Percentiles rank a stretch among this genome's conserved stretches.
Evolutionary conservation across 2,113 vertebrate species (phyloP).

Genomic region (Poecile atricapillus): DNA sequence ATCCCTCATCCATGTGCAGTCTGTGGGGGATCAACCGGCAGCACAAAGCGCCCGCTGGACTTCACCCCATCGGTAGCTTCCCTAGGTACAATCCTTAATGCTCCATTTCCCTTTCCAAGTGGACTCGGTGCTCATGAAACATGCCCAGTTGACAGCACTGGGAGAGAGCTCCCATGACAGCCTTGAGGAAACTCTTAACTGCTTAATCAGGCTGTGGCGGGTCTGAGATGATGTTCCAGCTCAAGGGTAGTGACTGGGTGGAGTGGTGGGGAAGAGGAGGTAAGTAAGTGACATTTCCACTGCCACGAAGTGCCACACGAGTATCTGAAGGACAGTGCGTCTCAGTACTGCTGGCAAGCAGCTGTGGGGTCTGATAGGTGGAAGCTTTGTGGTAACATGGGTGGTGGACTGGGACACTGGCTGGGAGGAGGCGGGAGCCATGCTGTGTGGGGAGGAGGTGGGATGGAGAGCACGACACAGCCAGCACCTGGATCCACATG

Average conservation of each 20-base stretch:
- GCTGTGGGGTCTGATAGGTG: neutral
- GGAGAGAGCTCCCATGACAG: neutral
- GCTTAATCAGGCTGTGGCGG: neutral
- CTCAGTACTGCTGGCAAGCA: neutral
- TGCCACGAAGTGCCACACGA: neutral
- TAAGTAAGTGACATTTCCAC: neutral
- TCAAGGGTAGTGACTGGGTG: neutral
- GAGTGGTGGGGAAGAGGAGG: neutral
- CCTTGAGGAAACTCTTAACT: neutral
- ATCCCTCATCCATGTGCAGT: neutral
- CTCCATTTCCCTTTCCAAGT: slow-evolving; percentile 2
- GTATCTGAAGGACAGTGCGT: neutral
- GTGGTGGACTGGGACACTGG: neutral
- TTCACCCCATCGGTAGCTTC: neutral
- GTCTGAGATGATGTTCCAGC: neutral
- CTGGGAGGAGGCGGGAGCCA: neutral
- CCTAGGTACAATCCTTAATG: neutral
- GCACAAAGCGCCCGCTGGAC: rapidly evolving
- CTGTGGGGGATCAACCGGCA: neutral
- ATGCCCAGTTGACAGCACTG: neutral
- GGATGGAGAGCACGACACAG: neutral
- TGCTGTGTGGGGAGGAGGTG: neutral
- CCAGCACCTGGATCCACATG: neutral
- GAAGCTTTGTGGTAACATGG: neutral
- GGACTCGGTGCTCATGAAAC: slow-evolving; percentile 19